A percentile compares a stretch with the other conserved stretches of the same genome.
Conservation (phyloP, 2,113 vertebrate genomes). For the Platysteira castanea region DNA sequence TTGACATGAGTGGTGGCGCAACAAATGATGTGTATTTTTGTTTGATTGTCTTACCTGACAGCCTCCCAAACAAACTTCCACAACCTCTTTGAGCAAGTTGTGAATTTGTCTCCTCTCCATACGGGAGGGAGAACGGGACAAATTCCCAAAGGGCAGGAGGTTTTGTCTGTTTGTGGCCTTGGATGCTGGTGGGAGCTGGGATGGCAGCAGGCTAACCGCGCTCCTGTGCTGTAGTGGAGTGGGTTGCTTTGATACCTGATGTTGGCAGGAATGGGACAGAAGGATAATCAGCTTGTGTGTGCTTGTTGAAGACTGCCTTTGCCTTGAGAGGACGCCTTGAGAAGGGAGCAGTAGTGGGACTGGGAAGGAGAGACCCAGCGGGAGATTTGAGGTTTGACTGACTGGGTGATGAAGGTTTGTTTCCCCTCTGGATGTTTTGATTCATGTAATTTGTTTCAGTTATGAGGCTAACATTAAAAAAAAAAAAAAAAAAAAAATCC, state of each 20-base stretch:
- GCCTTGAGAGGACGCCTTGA: background rate
- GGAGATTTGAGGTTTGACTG: background rate
- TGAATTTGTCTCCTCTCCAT: background rate
- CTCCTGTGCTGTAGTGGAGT: background rate
- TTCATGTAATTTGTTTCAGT: background rate
- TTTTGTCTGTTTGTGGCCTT: background rate
- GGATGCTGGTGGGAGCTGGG: background rate
- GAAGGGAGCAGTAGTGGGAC: background rate
- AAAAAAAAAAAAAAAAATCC: too few species aligned
- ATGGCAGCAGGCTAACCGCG: background rate
- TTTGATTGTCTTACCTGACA: background rate
- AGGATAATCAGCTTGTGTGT: rapidly evolving
- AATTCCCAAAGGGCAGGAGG: background rate
- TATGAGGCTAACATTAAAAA: background rate
- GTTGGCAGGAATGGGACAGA: background rate
- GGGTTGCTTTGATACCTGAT: background rate
- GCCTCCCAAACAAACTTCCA: background rate
- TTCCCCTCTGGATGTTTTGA: background rate
- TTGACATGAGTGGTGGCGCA: background rate
- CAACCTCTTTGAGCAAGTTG: background rate
- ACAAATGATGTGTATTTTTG: background rate
- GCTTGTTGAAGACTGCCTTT: background rate
- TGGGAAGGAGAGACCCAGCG: background rate
- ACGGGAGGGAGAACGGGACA: background rate
- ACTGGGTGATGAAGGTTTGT: background rate